Evolutionary conservation across 1,140 invertebrate genomes (phyloP).

Genomic region (Halotydeus destructor): DNA sequence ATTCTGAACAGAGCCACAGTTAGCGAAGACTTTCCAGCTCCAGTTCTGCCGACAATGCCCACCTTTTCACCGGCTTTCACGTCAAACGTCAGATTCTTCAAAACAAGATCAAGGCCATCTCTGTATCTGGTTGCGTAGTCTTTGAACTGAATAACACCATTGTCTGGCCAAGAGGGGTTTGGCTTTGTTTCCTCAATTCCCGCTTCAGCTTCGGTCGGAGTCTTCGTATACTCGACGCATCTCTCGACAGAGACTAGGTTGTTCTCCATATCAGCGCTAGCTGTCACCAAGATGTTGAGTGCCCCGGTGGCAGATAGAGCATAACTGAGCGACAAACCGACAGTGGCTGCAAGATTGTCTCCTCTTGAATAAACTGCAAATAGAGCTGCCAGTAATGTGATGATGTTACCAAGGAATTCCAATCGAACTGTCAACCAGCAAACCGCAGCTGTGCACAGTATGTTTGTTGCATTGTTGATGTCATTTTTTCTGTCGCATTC

Average conservation of each 20-base stretch:
- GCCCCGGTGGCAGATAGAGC: slow-evolving; percentile 19
- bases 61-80: slow-evolving; percentile 36
- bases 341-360: slow-evolving; percentile 34
- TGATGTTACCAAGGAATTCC: slow-evolving; percentile 34
- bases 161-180: slow-evolving; percentile 35
- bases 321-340: slow-evolving; percentile 43
- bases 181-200: slow-evolving; percentile 24
- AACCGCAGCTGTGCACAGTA: slow-evolving; percentile 35
- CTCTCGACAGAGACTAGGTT: slow-evolving; percentile 40
- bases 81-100: slow-evolving; percentile 36
- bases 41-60: slow-evolving; percentile 32
- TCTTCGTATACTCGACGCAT: slow-evolving; percentile 33
- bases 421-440: slow-evolving; percentile 45
- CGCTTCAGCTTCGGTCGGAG: slow-evolving; percentile 14
- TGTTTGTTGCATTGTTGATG: slow-evolving; percentile 28
- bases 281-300: slow-evolving; percentile 25
- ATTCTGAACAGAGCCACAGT: slow-evolving; percentile 33
- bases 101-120: slow-evolving; percentile 33
- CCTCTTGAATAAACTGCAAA: slow-evolving; percentile 35
- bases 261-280: slow-evolving; percentile 35
- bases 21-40: slow-evolving; percentile 34
- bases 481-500: slow-evolving; percentile 66
- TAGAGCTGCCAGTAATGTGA: slow-evolving; percentile 31
- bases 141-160: slow-evolving; percentile 44
- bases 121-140: slow-evolving; percentile 43